These are phyloP conservation scores for Drosophila anceps DNA, from an alignment of 2,888 invertebrate genomes.

Conservation along the genomic window DNA sequence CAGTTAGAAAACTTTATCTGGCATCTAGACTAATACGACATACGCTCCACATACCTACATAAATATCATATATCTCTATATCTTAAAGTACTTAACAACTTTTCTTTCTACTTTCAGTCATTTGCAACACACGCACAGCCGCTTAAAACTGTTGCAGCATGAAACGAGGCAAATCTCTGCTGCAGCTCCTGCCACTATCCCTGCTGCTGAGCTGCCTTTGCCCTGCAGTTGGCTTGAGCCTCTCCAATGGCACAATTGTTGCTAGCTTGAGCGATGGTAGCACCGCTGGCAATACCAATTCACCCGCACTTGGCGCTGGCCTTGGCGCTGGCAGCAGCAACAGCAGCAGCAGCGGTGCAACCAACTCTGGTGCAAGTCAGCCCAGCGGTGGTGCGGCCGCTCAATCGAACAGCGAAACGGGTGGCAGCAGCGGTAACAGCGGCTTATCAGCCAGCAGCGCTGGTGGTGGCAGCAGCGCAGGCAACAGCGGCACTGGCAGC, in stretches of 20 bases:
- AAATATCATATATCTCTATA: background rate
- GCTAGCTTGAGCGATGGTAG: slow-evolving; percentile 49
- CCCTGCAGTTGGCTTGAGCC: slow-evolving; percentile 33
- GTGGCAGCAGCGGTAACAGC: slow-evolving; percentile 42
- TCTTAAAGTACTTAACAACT: background rate
- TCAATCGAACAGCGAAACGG: slow-evolving; percentile 38
- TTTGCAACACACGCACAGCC: background rate
- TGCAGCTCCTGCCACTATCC: slow-evolving; percentile 12
- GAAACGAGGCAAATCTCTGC: slow-evolving; percentile 19
- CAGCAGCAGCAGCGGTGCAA: slow-evolving; percentile 22
- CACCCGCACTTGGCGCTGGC: slow-evolving; percentile 45
- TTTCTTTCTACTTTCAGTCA: slow-evolving; percentile 27
- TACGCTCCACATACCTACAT: too few species aligned
- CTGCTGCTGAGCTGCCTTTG: slow-evolving; percentile 19
- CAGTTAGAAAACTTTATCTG: background rate
- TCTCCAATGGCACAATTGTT: slow-evolving; percentile 54
- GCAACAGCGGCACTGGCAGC: slow-evolving; percentile 6
- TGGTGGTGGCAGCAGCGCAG: slow-evolving; percentile 29
- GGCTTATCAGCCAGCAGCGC: slow-evolving; percentile 20
- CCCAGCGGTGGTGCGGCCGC: slow-evolving; percentile 32
- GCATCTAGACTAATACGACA: background rate
- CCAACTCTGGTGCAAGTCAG: slow-evolving; percentile 36
- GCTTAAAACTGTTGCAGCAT: background rate
- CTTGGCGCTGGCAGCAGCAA: slow-evolving; percentile 38
- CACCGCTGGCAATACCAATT: slow-evolving; percentile 50